Evolutionary conservation across 2,113 vertebrate species (phyloP).

Genomic region (Jaculus jaculus): DNA sequence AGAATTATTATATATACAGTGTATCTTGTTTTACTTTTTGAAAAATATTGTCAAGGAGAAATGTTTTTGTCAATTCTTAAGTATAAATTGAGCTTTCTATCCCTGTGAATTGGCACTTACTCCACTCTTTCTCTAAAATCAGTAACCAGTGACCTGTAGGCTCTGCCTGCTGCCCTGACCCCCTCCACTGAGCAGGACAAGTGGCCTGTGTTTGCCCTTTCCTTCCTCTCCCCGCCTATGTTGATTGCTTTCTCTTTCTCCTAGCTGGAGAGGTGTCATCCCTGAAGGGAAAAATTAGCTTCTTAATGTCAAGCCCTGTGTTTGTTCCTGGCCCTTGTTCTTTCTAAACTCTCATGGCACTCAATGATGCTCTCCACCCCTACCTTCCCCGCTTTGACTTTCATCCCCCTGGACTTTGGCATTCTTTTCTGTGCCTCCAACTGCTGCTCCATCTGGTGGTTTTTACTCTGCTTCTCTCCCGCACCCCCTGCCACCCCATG

Average conservation of each 20-base stretch:
- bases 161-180: not conserved
- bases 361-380: not conserved
- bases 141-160: not conserved
- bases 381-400: not conserved
- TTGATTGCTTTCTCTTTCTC: not conserved
- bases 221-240: not conserved
- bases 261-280: not conserved
- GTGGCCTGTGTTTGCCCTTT: rapidly evolving
- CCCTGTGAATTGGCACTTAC: not conserved
- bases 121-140: not conserved
- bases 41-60: not conserved
- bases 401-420: not conserved
- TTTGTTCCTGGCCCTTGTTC: not conserved
- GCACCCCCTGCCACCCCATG: not conserved
- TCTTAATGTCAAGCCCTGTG: not conserved
- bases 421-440: not conserved
- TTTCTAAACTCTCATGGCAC: not conserved
- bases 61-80: not conserved
- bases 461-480: not conserved
- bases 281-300: not conserved
- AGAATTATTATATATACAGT: not conserved
- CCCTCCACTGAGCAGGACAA: not conserved
- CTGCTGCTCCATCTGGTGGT: not conserved
- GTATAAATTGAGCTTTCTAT: not conserved
- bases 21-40: not conserved